Conservation (phyloP, 2,888 invertebrate genomes). For the Helicoverpa assulta region DNA sequence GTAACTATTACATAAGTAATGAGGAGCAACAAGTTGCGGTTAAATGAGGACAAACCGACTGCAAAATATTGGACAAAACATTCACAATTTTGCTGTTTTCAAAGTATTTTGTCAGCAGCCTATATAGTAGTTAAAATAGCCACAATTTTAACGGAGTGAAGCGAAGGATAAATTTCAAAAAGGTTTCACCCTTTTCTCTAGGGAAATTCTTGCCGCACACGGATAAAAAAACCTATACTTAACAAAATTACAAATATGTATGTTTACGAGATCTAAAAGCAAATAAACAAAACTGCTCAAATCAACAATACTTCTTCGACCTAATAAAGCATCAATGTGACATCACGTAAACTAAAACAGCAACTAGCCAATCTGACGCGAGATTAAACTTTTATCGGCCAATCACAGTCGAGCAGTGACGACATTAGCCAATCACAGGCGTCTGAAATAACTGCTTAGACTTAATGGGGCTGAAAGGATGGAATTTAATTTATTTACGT, state of each 20-base stretch:
- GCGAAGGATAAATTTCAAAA: too few relatives aligned
- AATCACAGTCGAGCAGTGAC: slow-evolving; percentile 58
- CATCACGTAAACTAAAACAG: slow-evolving; percentile 54
- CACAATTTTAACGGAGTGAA: too few relatives aligned
- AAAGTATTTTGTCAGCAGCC: background rate
- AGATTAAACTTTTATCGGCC: slow-evolving; percentile 70
- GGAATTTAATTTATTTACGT: slow-evolving; percentile 55
- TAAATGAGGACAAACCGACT: slow-evolving; percentile 19
- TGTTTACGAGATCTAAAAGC: background rate
- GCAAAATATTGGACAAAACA: slow-evolving; percentile 12
- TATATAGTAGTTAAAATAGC: too few relatives aligned
- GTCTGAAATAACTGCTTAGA: slow-evolving; percentile 56
- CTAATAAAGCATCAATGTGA: slow-evolving; percentile 54
- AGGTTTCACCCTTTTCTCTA: too few relatives aligned
- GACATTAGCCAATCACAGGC: slow-evolving; percentile 67
- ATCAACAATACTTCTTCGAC: slow-evolving; percentile 26
- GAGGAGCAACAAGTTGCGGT: slow-evolving; percentile 51
- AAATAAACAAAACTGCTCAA: background rate
- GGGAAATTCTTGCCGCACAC: too few relatives aligned
- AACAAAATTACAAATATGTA: too few relatives aligned
- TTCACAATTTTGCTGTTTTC: slow-evolving; percentile 27
- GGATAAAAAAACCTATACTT: too few relatives aligned
- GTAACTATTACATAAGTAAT: slow-evolving; percentile 42
- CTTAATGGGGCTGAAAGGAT: slow-evolving; percentile 49
- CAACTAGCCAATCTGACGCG: slow-evolving; percentile 64